phyloP scores from a whole-genome alignment of 1,140 invertebrate genomes.

The Drosophila serrata region DNA sequence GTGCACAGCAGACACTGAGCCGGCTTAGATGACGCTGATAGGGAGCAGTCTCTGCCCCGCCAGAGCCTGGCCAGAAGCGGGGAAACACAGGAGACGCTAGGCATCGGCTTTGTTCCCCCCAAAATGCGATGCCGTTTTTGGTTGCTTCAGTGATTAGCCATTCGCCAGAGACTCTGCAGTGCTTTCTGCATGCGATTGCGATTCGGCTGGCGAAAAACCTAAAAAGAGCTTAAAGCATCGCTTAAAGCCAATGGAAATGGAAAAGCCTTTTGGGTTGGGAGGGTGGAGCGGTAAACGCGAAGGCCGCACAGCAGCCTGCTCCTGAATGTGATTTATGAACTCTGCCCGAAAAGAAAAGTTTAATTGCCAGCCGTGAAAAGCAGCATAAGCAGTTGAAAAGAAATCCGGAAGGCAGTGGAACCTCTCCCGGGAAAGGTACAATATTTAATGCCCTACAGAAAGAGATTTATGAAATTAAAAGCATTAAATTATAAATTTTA shows the following conservation, averaged over 20 bases:
- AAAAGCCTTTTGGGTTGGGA: constrained; percentile 1
- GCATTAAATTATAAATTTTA: not conserved
- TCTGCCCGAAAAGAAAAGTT: constrained; percentile 76
- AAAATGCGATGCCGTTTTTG: constrained; percentile 58
- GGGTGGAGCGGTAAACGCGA: constrained; percentile 1
- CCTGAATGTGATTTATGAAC: constrained; percentile 83
- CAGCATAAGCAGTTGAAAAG: constrained; percentile 67
- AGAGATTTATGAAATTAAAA: not conserved
- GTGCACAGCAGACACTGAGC: constrained; percentile 64
- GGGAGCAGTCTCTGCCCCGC: constrained; percentile 19
- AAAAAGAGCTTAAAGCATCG: constrained; percentile 30
- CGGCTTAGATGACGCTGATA: constrained; percentile 73
- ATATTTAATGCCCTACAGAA: constrained; percentile 19
- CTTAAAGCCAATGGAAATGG: constrained; percentile 39
- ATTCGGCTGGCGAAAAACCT: constrained; percentile 3
- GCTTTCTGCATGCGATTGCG: constrained; percentile 25
- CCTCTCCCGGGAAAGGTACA: not conserved
- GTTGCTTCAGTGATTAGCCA: constrained; percentile 65
- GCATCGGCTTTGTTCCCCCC: constrained; percentile 53
- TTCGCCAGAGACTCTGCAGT: constrained; percentile 31
- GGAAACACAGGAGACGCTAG: constrained; percentile 33
- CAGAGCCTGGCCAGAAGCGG: constrained; percentile 15
- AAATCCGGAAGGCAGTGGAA: constrained; percentile 33
- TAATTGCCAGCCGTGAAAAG: constrained; percentile 82
- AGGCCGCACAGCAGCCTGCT: constrained; percentile 50